phyloP scores from a whole-genome alignment of 2,797 vertebrate genomes.

The Melanotaenia pygmaea region DNA sequence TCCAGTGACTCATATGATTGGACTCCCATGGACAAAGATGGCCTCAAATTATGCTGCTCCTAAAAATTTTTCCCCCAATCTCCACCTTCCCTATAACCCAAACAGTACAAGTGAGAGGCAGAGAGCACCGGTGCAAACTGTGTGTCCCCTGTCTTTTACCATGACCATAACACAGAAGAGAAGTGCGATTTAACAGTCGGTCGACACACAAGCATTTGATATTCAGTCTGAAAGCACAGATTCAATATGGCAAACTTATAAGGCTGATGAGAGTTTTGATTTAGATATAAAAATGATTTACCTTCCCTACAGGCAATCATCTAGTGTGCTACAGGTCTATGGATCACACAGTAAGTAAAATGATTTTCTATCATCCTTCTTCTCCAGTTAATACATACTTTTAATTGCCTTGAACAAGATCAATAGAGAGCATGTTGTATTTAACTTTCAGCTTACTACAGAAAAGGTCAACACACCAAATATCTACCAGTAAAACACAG shows the following conservation, averaged over 20 bases:
- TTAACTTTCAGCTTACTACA: conserved; percentile 62
- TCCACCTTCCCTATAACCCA: conserved; percentile 35
- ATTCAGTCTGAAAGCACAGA: conserved; percentile 49
- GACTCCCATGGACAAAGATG: conserved; percentile 52
- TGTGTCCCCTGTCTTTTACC: conserved; percentile 48
- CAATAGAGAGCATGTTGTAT: conserved; percentile 58
- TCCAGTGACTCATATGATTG: conserved; percentile 76
- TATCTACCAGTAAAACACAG: conserved; percentile 51
- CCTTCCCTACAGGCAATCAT: conserved; percentile 33
- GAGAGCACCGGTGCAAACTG: conserved; percentile 30
- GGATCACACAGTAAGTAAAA: conserved; percentile 52
- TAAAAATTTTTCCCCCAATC: conserved; percentile 33
- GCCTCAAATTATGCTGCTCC: conserved; percentile 62
- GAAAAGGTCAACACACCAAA: conserved; percentile 76
- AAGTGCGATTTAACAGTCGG: conserved; percentile 54
- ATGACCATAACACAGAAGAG: conserved; percentile 44
- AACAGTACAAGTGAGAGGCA: conserved; percentile 22
- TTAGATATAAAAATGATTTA: conserved; percentile 46
- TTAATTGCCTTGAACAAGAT: conserved; percentile 69
- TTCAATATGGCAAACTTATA: conserved; percentile 42
- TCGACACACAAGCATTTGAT: conserved; percentile 18
- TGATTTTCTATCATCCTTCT: conserved; percentile 58
- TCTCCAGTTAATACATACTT: conserved; percentile 66
- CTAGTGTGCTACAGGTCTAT: conserved; percentile 18
- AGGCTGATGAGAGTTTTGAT: conserved; percentile 44